A percentile compares a stretch with the other conserved stretches of the same genome.
These are phyloP conservation scores for Typhlomys cinereus DNA, from an alignment of 2,113 vertebrate species.

Conservation along the genomic window DNA sequence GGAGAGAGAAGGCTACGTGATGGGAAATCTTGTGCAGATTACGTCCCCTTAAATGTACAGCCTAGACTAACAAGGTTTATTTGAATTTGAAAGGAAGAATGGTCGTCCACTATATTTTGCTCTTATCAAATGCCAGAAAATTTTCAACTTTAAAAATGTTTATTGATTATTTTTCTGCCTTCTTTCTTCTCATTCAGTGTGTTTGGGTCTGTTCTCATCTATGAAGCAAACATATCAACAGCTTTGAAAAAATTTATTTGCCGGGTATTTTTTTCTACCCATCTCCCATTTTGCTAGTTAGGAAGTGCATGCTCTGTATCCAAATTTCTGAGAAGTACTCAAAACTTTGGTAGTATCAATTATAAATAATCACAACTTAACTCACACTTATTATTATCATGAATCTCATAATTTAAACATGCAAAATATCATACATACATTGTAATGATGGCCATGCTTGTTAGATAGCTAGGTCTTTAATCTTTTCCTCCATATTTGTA, in stretches of 20 bases:
- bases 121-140: background rate
- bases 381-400: background rate
- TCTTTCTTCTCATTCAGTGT: background rate
- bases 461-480: background rate
- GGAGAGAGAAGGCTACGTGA: constrained; percentile 46
- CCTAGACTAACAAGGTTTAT: constrained; percentile 41
- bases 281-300: constrained; percentile 20
- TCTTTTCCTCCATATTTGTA: background rate
- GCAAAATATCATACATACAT: background rate
- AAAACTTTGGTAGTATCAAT: background rate
- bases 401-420: background rate
- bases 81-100: constrained; percentile 53
- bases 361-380: background rate
- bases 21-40: constrained; percentile 22
- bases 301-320: background rate
- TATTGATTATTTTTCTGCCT: background rate
- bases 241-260: background rate
- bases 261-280: background rate
- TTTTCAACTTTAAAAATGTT: constrained; percentile 11
- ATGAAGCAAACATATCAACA: background rate
- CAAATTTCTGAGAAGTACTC: constrained; percentile 11
- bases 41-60: background rate
- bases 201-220: background rate
- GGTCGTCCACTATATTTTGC: background rate
- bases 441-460: background rate